These are phyloP conservation scores for Alces alces DNA, from an alignment of 2,113 vertebrate species.

Conservation along the genomic window DNA sequence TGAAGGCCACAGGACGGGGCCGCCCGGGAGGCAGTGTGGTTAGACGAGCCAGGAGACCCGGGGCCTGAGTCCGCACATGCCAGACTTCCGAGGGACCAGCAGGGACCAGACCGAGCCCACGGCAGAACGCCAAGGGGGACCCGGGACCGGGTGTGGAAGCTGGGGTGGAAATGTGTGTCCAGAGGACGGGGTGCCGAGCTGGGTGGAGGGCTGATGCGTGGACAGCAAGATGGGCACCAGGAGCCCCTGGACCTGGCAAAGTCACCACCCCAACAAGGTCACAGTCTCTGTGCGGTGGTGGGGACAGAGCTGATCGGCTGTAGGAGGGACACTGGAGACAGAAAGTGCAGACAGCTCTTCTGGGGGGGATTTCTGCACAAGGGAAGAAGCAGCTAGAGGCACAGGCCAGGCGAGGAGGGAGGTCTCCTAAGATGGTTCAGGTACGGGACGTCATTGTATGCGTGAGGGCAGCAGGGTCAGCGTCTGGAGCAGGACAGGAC, in stretches of 20 bases:
- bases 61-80: neutral
- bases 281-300: neutral
- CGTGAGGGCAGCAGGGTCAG: neutral
- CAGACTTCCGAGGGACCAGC: neutral
- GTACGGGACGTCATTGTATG: fast-evolving
- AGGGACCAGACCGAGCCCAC: too few relatives aligned
- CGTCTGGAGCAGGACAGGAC: neutral
- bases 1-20: neutral
- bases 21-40: fast-evolving
- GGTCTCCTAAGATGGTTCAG: neutral
- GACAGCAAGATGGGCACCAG: neutral
- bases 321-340: too few relatives aligned
- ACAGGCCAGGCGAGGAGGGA: neutral
- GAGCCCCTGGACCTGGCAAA: neutral
- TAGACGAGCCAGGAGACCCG: neutral
- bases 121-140: neutral
- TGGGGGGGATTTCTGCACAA: neutral
- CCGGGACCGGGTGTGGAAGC: neutral
- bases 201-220: neutral
- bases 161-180: fast-evolving
- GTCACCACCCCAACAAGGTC: neutral
- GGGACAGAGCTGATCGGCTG: neutral
- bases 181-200: neutral
- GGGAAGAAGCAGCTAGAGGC: neutral
- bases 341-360: too few relatives aligned